phyloP scores from a whole-genome alignment of 2,113 vertebrate genomes.

The Carassius carassius region DNA sequence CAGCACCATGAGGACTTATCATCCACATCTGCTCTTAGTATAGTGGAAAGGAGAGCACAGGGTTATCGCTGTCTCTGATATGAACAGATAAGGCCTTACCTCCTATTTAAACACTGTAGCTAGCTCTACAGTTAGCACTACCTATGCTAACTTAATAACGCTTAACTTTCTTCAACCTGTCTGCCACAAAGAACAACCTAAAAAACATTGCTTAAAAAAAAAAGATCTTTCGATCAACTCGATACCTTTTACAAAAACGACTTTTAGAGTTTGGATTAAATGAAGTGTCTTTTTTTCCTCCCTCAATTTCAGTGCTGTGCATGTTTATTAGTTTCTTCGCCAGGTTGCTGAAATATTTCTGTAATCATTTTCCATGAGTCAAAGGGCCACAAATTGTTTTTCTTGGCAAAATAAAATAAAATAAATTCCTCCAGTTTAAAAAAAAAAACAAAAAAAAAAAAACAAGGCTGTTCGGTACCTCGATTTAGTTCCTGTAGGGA shows the following conservation, averaged over 20 bases:
- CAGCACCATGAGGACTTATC: conserved; percentile 71
- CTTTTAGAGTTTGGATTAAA: conserved; percentile 58
- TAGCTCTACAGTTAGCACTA: conserved; percentile 62
- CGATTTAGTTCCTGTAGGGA: conserved; percentile 55
- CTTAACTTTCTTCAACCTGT: conserved; percentile 52
- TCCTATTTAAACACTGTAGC: conserved; percentile 76
- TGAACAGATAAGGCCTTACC: conserved; percentile 77
- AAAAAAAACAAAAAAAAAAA: not conserved
- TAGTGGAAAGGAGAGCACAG: conserved; percentile 73
- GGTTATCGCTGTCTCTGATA: conserved; percentile 85
- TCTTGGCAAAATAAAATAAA: conserved; percentile 45
- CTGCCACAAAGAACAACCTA: conserved; percentile 19
- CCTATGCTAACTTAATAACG: not conserved
- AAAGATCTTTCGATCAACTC: not conserved
- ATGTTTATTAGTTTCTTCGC: conserved; percentile 70
- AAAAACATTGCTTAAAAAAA: not conserved
- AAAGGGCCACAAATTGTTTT: conserved; percentile 55
- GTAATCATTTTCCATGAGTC: conserved; percentile 66
- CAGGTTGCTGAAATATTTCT: conserved; percentile 72
- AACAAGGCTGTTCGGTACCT: conserved; percentile 44
- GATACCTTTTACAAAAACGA: not conserved
- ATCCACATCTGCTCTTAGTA: conserved; percentile 73
- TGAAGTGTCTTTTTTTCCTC: not conserved
- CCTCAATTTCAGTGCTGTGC: conserved; percentile 43
- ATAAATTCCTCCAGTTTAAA: conserved; percentile 31